Conservation (phyloP, 1,140 invertebrate species). For the Listronotus oregonensis region DNA sequence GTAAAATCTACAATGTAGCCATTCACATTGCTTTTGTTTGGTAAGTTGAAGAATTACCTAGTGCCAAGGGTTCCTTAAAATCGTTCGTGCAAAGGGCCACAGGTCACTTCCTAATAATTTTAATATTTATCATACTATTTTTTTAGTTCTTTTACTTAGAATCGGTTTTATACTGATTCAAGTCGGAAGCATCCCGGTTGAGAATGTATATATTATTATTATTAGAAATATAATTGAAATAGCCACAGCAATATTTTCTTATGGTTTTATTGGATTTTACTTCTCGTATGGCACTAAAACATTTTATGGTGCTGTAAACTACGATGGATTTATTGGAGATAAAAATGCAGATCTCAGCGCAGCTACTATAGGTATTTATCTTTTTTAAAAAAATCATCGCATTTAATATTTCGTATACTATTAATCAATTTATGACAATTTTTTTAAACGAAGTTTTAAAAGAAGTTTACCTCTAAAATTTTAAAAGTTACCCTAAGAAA, state of each 20-base stretch:
- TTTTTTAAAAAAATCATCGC: too few species aligned
- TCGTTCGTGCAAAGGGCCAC: too few species aligned
- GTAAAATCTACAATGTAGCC: too few species aligned
- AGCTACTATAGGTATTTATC: slow-evolving; percentile 18
- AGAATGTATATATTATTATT: slow-evolving; percentile 42
- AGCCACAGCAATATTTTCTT: slow-evolving; percentile 34
- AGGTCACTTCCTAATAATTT: too few species aligned
- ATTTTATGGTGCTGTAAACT: slow-evolving; percentile 37
- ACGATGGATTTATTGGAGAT: slow-evolving; percentile 30
- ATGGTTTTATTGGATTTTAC: slow-evolving; percentile 38
- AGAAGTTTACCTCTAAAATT: too few species aligned
- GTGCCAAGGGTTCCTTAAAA: too few species aligned
- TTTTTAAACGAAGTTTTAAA: too few species aligned
- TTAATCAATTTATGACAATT: not conserved
- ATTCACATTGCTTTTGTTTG: too few species aligned
- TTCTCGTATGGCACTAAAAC: slow-evolving; percentile 41
- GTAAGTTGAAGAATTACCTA: too few species aligned
- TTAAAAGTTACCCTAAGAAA: too few species aligned
- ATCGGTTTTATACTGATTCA: slow-evolving; percentile 44
- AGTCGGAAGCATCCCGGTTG: slow-evolving; percentile 41
- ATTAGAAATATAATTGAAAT: slow-evolving; percentile 46
- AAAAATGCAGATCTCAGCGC: slow-evolving; percentile 22
- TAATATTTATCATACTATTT: too few species aligned
- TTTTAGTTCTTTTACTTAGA: slow-evolving; percentile 41
- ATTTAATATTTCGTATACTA: not conserved